Evolutionary conservation across 2,888 invertebrate species (phyloP).

Genomic region (Pseudococcus longispinus): DNA sequence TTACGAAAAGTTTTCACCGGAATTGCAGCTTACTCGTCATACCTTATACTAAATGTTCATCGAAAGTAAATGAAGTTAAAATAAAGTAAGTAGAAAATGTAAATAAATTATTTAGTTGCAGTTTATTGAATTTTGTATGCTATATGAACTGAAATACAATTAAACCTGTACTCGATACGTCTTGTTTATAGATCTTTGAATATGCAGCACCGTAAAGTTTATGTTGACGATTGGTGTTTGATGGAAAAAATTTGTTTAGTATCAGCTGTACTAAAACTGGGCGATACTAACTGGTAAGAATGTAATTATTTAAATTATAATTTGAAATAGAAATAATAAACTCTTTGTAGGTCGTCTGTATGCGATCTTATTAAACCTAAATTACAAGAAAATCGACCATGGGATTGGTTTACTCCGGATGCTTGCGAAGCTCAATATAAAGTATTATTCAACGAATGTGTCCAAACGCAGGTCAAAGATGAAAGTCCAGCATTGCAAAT

Average conservation of each 20-base stretch:
- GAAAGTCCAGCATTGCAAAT: slow-evolving; percentile 40
- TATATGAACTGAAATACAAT: neutral
- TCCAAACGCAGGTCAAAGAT: slow-evolving; percentile 5
- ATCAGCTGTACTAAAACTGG: slow-evolving; percentile 82
- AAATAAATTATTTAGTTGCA: neutral
- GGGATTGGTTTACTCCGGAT: slow-evolving; percentile 55
- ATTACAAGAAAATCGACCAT: slow-evolving; percentile 47
- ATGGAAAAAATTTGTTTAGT: slow-evolving; percentile 85
- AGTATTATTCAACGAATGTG: slow-evolving; percentile 32
- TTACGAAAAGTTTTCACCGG: no score
- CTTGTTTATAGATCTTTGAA: neutral
- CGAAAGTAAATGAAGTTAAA: neutral
- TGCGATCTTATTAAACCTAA: slow-evolving; percentile 28
- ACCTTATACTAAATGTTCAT: neutral
- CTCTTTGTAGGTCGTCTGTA: slow-evolving; percentile 8
- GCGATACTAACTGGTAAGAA: slow-evolving; percentile 80
- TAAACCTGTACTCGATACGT: neutral
- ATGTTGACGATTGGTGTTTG: slow-evolving; percentile 71
- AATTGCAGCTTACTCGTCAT: neutral
- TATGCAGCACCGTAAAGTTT: slow-evolving; percentile 42
- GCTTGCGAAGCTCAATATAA: slow-evolving; percentile 55
- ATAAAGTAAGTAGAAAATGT: neutral
- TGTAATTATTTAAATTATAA: neutral
- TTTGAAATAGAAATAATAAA: neutral
- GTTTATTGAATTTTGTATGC: neutral